Percentiles rank a stretch among this genome's conserved stretches.
Evolutionary conservation across 2,888 invertebrate genomes (phyloP).

Genomic region (Rhopalosiphum nymphaeae): DNA sequence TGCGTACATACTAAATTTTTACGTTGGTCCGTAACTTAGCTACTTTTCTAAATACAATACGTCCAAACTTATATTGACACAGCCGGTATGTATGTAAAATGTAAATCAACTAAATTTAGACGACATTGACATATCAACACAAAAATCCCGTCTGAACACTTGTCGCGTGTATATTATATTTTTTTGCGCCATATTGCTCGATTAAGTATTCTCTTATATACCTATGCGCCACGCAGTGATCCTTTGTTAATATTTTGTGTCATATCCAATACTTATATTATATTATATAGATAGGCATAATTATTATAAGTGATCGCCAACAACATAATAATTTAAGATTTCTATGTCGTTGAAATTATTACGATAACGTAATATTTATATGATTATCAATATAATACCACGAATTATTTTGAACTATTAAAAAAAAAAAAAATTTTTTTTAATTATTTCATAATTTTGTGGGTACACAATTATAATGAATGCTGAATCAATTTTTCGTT

Average conservation of each 20-base stretch:
- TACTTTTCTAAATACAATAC: neutral
- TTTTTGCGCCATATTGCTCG: neutral
- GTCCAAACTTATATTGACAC: neutral
- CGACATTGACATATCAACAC: neutral
- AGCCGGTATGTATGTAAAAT: constrained; percentile 1
- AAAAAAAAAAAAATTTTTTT: no score
- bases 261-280: neutral
- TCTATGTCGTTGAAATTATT: no score
- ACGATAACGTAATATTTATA: no score
- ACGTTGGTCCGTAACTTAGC: neutral
- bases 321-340: no score
- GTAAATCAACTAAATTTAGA: constrained; percentile 7
- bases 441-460: no score
- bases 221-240: neutral
- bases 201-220: neutral
- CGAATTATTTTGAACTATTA: no score
- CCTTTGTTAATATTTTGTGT: neutral
- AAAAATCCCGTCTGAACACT: neutral
- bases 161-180: neutral
- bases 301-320: no score
- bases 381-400: no score
- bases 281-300: no score
- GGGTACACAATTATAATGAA: no score
- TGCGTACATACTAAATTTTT: neutral
- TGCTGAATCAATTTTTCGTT: no score